Evolutionary conservation across 1,140 invertebrate genomes (phyloP), one percentile per base, ranked within the genome.

Genomic region (Eriocheir sinensis): DNA sequence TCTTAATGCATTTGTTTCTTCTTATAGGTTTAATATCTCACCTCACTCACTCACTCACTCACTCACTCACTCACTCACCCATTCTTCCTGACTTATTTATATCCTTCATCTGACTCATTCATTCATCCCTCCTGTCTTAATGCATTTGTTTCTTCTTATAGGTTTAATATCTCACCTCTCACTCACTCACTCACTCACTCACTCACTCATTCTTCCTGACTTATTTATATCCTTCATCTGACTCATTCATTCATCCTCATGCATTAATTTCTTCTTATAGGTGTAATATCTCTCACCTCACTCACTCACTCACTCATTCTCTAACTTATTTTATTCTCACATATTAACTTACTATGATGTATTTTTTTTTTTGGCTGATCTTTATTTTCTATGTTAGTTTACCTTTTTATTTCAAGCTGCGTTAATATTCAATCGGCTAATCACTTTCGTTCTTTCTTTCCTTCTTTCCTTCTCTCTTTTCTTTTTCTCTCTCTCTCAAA

Each of bases 61-160:
- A 86, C 30, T 86, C 83, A 86, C 83, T 40, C 2, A 86, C 32
- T 81, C 80, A 81, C 80, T 81, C 80, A 81, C 80, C 27, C 80
- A 81, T n/a, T n/a, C n/a, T n/a, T n/a, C n/a, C n/a, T n/a, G n/a
- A n/a, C n/a, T n/a, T n/a, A n/a, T n/a, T n/a, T n/a, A n/a, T n/a
- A n/a, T n/a, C n/a, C n/a, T n/a, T n/a, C n/a, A n/a, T n/a, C n/a
- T n/a, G n/a, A n/a, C 34, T 81, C 80, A 30, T n/a, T 27, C 44
- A 48, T 48, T 8, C 44, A 48, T 15, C 44, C 4, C 44, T 48
- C 44, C 44, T 8, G 4, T 48, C 44, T 15, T 15, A 48, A 4
- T 48, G 44, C 44, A 15, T 27, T 81, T n/a, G n/a, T n/a, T n/a
- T n/a, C n/a, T n/a, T n/a, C n/a, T n/a, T n/a, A n/a, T n/a, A n/a